These are phyloP conservation scores for Mus pahari DNA, from an alignment of 2,113 vertebrate species.

Conservation along the genomic window DNA sequence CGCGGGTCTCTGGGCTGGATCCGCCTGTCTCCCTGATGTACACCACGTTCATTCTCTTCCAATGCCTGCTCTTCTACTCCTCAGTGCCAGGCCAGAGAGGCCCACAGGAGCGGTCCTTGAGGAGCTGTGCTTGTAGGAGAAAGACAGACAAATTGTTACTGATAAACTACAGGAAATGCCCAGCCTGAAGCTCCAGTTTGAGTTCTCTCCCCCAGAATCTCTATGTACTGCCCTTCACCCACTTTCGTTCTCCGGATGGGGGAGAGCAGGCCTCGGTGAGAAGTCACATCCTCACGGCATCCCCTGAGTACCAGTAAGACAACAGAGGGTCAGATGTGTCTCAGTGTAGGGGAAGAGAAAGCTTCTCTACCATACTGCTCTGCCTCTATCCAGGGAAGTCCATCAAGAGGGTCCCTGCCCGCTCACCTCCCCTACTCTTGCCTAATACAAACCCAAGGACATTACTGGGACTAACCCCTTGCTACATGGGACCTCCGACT, in stretches of 20 bases:
- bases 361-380: background rate
- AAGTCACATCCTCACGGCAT: background rate
- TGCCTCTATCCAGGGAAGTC: background rate
- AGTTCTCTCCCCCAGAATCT: background rate
- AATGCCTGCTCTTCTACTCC: background rate
- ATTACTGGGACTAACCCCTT: background rate
- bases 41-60: background rate
- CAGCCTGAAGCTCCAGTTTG: background rate
- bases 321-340: background rate
- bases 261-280: background rate
- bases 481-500: background rate
- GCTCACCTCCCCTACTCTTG: background rate
- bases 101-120: background rate
- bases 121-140: constrained; percentile 9
- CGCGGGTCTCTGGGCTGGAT: background rate
- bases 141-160: background rate
- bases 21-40: background rate
- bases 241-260: background rate
- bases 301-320: background rate
- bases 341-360: background rate
- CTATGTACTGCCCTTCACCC: background rate
- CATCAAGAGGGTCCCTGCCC: background rate
- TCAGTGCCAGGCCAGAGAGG: background rate
- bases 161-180: background rate
- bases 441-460: background rate